Evolutionary conservation across 2,888 invertebrate species (phyloP).

Genomic region (Caenorhabditis zanzibari): DNA sequence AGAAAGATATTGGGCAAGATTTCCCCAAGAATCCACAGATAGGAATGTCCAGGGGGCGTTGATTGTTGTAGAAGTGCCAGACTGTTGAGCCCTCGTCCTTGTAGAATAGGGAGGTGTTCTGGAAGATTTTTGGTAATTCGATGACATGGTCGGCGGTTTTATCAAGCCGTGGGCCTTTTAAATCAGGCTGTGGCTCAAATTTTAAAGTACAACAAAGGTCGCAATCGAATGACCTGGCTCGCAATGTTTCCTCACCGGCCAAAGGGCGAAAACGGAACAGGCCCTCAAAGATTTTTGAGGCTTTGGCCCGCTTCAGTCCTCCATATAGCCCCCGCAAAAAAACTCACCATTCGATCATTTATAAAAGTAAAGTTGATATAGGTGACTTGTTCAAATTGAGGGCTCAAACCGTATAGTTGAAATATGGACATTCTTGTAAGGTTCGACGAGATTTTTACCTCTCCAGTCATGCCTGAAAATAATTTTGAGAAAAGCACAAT

Average conservation of each 20-base stretch:
- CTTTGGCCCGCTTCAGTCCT: too few species aligned
- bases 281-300: background rate
- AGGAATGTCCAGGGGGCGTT: conserved; percentile 60
- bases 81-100: conserved; percentile 17
- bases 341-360: conserved; percentile 29
- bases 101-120: conserved; percentile 30
- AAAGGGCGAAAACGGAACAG: background rate
- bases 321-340: background rate
- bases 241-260: too few species aligned
- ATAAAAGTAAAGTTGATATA: conserved; percentile 61
- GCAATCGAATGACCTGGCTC: too few species aligned
- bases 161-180: too few species aligned
- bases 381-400: conserved; percentile 58
- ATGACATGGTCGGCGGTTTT: too few species aligned
- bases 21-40: conserved; percentile 67
- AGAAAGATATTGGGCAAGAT: conserved; percentile 64
- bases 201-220: too few species aligned
- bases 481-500: too few species aligned
- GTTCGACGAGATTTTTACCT: conserved; percentile 63
- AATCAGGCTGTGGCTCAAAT: too few species aligned
- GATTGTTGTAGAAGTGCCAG: conserved; percentile 44
- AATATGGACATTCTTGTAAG: conserved; percentile 60
- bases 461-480: conserved; percentile 67
- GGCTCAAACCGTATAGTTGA: conserved; percentile 62
- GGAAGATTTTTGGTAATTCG: background rate